These are phyloP conservation scores for Champsocephalus esox DNA, from an alignment of 2,797 vertebrate species.

Conservation along the genomic window DNA sequence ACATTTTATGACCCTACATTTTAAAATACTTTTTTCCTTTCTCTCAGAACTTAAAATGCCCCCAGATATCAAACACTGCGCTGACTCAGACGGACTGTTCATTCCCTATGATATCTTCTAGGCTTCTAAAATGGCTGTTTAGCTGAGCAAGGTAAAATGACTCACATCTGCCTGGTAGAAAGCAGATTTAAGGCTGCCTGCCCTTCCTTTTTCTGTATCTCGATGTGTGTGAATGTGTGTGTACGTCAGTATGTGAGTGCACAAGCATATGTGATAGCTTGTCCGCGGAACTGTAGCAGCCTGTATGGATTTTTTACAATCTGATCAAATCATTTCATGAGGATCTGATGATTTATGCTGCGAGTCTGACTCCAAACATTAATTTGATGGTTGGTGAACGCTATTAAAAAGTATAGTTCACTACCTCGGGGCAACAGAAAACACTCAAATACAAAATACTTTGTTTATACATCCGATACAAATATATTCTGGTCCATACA, in stretches of 20 bases:
- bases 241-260: neutral
- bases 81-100: slow-evolving; percentile 61
- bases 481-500: neutral
- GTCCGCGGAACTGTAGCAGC: neutral
- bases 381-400: neutral
- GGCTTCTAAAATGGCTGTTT: slow-evolving; percentile 50
- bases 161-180: slow-evolving; percentile 28
- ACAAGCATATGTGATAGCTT: neutral
- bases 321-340: slow-evolving; percentile 6
- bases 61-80: slow-evolving; percentile 49
- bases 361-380: neutral
- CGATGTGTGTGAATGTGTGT: neutral
- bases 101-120: slow-evolving; percentile 51
- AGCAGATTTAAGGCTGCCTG: slow-evolving; percentile 24
- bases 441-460: neutral
- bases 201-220: neutral
- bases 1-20: neutral
- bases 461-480: neutral
- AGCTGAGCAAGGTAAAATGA: slow-evolving; percentile 57
- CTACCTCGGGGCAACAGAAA: neutral
- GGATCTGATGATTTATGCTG: neutral
- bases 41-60: slow-evolving; percentile 36
- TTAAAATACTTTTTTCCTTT: slow-evolving; percentile 14
- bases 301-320: slow-evolving; percentile 2
- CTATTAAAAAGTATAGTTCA: neutral